These are phyloP conservation scores for Antrozous pallidus DNA, from an alignment of 2,797 vertebrate species.

Conservation along the genomic window DNA sequence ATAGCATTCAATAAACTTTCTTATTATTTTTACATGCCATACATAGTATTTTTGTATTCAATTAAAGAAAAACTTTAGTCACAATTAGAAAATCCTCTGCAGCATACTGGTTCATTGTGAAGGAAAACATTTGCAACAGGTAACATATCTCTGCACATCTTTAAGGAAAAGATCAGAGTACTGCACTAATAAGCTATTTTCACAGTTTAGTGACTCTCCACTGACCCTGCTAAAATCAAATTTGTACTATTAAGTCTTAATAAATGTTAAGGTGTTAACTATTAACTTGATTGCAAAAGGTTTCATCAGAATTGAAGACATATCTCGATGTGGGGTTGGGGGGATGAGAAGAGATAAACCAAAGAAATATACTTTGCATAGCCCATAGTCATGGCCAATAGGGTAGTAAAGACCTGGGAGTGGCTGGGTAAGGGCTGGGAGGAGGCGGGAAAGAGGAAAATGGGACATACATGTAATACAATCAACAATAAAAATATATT, in stretches of 20 bases:
- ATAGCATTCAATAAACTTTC: slow-evolving; percentile 85
- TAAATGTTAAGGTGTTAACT: slow-evolving; percentile 37
- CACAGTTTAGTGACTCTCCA: not conserved
- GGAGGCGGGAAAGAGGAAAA: no score
- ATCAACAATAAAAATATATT: no score
- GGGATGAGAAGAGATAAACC: no score
- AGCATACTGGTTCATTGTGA: not conserved
- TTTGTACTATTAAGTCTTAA: slow-evolving; percentile 47
- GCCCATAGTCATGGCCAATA: no score
- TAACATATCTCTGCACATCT: not conserved
- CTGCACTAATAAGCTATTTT: slow-evolving; percentile 34
- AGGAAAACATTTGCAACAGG: slow-evolving; percentile 23
- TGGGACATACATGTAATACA: no score
- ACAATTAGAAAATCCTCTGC: slow-evolving; percentile 68
- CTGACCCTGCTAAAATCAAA: slow-evolving; percentile 10
- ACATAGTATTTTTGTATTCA: slow-evolving; percentile 94
- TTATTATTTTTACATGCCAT: slow-evolving; percentile 93
- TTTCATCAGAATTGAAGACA: slow-evolving; percentile 1
- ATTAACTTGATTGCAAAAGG: slow-evolving; percentile 10
- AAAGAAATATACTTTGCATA: no score
- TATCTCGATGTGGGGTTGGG: not conserved
- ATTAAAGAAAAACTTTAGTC: slow-evolving; percentile 80
- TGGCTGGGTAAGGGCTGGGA: no score
- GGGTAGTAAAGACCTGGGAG: no score
- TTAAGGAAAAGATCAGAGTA: not conserved